Base-by-base conservation (phyloP, 2,113 vertebrate genomes). In the Nerophis lumbriciformis region DNA sequence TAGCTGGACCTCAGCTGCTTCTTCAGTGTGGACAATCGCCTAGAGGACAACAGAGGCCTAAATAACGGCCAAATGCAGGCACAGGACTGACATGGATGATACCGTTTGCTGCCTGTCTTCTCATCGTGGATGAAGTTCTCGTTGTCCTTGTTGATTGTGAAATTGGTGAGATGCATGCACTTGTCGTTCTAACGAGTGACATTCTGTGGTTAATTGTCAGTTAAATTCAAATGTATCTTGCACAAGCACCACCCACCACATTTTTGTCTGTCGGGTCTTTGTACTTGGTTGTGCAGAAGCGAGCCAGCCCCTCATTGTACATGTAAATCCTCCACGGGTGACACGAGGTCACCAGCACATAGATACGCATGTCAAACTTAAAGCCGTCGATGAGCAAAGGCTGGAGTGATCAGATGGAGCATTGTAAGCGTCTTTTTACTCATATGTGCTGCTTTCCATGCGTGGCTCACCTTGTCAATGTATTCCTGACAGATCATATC, bases 321-420 rank as follows among this genome's bases (percentile, higher is more conserved):
- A 57, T 57, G 55, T 57, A 57, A 39, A 57, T 57, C 55, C 55
- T 44, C 55, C 55, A 57, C 5, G 55, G 55, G 55, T 57, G 13
- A 44, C 55, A 57, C 16, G 55, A 57, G 11, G 55, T 57, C 55
- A 57, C 55, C 55, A 57, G 39, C 39, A 57, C 55, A 16, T 57
- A 57, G 38, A 57, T 57, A 10, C 55, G 55, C 55, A 57, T 19
- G 16, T 57, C 55, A 12, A 57, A 57, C 55, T 57, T 57, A 39
- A 57, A 57, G n/a, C 55, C 55, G 55, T 57, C 55, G 9, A 57
- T 57, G 10, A 57, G 55, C 39, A 57, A 39, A 44, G 55, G 55
- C 55, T 57, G 39, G 10, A 5, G 6, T 9, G 5, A 42, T n/a
- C 10, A 19, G 16, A 38, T 37, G 54, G 37, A 39, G n/a, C 5